Percentiles rank a stretch among this genome's conserved stretches.
Evolutionary conservation across 2,113 vertebrate species (phyloP).

Genomic region (Ciconia boyciana): DNA sequence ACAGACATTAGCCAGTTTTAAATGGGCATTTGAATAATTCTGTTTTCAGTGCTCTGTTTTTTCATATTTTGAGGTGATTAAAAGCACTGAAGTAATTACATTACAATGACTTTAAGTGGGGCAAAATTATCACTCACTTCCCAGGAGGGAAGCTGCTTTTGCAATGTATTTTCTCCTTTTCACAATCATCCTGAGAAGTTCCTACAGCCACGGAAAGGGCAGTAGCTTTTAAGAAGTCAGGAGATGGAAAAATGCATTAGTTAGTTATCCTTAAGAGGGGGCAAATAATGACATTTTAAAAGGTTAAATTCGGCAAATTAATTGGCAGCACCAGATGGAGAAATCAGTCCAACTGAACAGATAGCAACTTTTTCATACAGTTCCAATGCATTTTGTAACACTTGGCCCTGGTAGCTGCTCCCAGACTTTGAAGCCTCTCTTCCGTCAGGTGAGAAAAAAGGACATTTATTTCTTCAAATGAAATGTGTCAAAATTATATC

Average conservation of each 20-base stretch:
- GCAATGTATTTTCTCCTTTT: neutral
- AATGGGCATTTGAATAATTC: neutral
- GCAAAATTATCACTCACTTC: slow-evolving; percentile 6
- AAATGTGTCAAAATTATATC: neutral
- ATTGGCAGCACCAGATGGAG: slow-evolving; percentile 57
- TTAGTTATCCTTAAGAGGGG: slow-evolving; percentile 40
- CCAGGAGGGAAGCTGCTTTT: neutral
- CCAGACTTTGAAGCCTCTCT: neutral
- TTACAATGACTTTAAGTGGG: neutral
- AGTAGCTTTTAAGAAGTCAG: neutral
- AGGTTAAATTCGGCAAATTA: slow-evolving; percentile 69
- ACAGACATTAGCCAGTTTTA: neutral
- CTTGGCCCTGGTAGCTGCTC: neutral
- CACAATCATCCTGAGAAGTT: neutral
- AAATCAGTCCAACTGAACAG: slow-evolving; percentile 42
- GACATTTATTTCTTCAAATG: neutral
- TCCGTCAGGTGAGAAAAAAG: neutral
- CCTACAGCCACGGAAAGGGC: neutral
- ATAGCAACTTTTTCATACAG: neutral
- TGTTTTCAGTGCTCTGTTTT: neutral
- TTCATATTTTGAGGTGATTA: slow-evolving; percentile 20
- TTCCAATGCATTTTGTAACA: neutral
- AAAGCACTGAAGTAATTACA: neutral
- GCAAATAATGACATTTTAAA: slow-evolving; percentile 64
- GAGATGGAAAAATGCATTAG: slow-evolving; percentile 11